phyloP scores from a whole-genome alignment of 2,888 invertebrate species.

The Melangyna quadrimaculata region DNA sequence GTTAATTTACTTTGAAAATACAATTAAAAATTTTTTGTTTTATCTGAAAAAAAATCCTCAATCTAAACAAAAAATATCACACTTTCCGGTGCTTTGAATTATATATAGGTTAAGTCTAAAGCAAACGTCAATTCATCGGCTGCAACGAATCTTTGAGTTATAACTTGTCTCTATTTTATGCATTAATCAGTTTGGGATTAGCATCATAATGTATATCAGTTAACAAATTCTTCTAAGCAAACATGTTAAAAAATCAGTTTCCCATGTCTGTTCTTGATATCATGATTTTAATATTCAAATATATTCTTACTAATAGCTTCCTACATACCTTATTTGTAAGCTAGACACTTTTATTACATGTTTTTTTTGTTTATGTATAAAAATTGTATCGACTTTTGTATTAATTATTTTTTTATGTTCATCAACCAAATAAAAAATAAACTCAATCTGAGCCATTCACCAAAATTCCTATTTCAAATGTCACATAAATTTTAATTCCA shows the following conservation, averaged over 20 bases:
- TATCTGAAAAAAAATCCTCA: too few relatives aligned
- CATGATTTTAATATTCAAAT: not conserved
- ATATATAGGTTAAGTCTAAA: too few relatives aligned
- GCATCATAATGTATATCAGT: not conserved
- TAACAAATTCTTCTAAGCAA: not conserved
- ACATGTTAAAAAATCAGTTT: not conserved
- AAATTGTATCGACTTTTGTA: not conserved
- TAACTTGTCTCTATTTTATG: too few relatives aligned
- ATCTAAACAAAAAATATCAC: too few relatives aligned
- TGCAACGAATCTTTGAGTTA: too few relatives aligned
- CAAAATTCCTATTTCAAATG: conserved; percentile 17
- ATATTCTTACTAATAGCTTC: not conserved
- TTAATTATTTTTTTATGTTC: not conserved
- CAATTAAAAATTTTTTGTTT: too few relatives aligned
- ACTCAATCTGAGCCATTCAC: not conserved
- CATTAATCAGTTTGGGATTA: not conserved
- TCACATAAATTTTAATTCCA: conserved; percentile 21
- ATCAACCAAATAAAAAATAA: not conserved
- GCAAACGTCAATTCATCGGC: too few relatives aligned
- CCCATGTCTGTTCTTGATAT: not conserved
- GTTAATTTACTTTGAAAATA: too few relatives aligned
- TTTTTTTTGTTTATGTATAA: not conserved
- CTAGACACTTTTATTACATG: not conserved
- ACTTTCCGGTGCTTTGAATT: too few relatives aligned
- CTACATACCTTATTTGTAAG: too few relatives aligned